A percentile compares a stretch with the other conserved stretches of the same genome.
These are phyloP conservation scores for Erinaceus europaeus DNA, from an alignment of 2,113 vertebrate genomes.

Conservation along the genomic window DNA sequence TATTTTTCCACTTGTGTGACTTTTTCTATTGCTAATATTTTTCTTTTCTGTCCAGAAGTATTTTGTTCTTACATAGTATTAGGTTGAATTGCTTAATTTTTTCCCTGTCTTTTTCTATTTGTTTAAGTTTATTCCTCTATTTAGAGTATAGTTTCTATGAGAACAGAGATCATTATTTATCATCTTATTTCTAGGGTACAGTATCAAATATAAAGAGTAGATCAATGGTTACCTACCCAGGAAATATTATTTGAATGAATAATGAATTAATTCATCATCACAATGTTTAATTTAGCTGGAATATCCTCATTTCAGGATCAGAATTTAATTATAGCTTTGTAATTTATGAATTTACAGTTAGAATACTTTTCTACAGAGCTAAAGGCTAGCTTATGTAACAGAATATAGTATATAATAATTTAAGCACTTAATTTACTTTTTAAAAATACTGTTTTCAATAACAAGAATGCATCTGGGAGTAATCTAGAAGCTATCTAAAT, in stretches of 20 bases:
- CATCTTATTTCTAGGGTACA: not conserved
- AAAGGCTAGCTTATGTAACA: not conserved
- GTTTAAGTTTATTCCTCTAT: not conserved
- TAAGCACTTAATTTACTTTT: not conserved
- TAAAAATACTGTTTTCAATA: not conserved
- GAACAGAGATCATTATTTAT: not conserved
- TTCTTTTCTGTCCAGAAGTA: not conserved
- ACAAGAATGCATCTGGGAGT: not conserved
- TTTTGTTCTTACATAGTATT: not conserved
- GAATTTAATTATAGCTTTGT: not conserved
- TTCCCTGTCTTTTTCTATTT: not conserved
- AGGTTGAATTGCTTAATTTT: not conserved
- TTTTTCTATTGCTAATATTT: not conserved
- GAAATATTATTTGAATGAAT: not conserved
- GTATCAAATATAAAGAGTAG: not conserved
- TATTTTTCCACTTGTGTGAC: not conserved
- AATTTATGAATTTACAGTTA: conserved; percentile 16
- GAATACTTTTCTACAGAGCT: not conserved
- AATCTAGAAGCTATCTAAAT: not conserved
- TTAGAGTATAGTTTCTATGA: not conserved
- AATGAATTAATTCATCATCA: not conserved
- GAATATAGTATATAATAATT: not conserved
- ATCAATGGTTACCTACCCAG: not conserved
- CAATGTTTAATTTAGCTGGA: not conserved
- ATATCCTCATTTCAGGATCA: not conserved